Evolutionary conservation across 2,797 vertebrate genomes (phyloP), one percentile per base, ranked within the genome.

Genomic region (Pangasius sanitwongsei): DNA sequence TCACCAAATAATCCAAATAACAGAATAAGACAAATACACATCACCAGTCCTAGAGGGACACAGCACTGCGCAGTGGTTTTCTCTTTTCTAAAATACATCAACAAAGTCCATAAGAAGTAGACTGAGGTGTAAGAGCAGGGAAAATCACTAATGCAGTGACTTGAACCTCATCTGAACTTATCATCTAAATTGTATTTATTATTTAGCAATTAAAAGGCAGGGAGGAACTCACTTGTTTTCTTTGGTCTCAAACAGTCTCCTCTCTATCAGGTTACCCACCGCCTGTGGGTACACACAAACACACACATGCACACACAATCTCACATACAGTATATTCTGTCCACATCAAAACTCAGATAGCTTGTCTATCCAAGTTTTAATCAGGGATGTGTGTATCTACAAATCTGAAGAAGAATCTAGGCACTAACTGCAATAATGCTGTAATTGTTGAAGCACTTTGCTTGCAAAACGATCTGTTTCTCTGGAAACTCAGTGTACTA

Each of bases 201-300:
- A 25, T 34, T 34, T 12, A 48, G n/a, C 7, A 61, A 67, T 55
- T 86, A 63, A 85, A 86, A 65, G 41, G 72, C 63, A 48, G 34
- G 1, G 20, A 48, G 31, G 59, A 65, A 96, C 97, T 97, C 90
- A 98, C 98, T 98, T 98, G 96, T 96, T 99, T 92, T 99, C 98
- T 93, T 96, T 98, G 90, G 97, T 96, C 93, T 99, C 98, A 63
- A 96, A 97, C 1, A 97, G 96, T 3, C 98, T 96, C 85, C 98
- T 96, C 88, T 97, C 96, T 3, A 99, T 97, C 89, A 99, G 96
- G 94, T 99, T 99, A 85, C 96, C 96, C 87, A 98, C 95, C 0
- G 97, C 97, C 98, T 99, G 94, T 85, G 89, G 34, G 48, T 8
- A 20, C 55, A 25, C 78, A 59, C 53, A 48, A 2, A 44, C 31